These are phyloP conservation scores for Trissoscelio sp. DNA, from an alignment of 2,888 invertebrate species.

Conservation along the genomic window DNA sequence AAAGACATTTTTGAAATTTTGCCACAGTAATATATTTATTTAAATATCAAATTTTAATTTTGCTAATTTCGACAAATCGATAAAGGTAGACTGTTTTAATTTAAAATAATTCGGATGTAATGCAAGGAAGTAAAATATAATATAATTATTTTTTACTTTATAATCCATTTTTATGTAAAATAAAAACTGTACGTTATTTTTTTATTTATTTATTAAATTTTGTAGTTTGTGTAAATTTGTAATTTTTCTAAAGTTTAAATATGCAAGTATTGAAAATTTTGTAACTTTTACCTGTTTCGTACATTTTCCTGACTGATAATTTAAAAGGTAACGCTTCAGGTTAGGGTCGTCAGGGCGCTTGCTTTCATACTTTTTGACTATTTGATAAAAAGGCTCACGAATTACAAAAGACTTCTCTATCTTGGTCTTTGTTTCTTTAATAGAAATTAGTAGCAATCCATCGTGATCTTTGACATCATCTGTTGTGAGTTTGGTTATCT, in stretches of 20 bases:
- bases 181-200: not conserved
- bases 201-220: not conserved
- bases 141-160: not conserved
- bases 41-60: too few species aligned
- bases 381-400: not conserved
- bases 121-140: too few species aligned
- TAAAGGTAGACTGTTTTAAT: too few species aligned
- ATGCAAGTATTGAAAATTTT: not conserved
- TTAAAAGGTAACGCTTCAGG: not conserved
- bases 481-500: conserved; percentile 1
- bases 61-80: too few species aligned
- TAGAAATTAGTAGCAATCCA: conserved; percentile 2
- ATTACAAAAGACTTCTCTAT: conserved; percentile 20
- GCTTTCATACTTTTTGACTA: conserved; percentile 10
- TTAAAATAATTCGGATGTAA: too few species aligned
- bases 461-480: conserved; percentile 18
- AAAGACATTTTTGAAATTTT: too few species aligned
- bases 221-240: not conserved
- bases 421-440: conserved; percentile 17
- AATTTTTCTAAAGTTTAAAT: not conserved
- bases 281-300: conserved; percentile 24
- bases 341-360: not conserved
- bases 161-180: too few species aligned
- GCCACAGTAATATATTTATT: not conserved
- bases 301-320: conserved; percentile 15